phyloP scores from a whole-genome alignment of 2,113 vertebrate genomes.

The Eretmochelys imbricata region DNA sequence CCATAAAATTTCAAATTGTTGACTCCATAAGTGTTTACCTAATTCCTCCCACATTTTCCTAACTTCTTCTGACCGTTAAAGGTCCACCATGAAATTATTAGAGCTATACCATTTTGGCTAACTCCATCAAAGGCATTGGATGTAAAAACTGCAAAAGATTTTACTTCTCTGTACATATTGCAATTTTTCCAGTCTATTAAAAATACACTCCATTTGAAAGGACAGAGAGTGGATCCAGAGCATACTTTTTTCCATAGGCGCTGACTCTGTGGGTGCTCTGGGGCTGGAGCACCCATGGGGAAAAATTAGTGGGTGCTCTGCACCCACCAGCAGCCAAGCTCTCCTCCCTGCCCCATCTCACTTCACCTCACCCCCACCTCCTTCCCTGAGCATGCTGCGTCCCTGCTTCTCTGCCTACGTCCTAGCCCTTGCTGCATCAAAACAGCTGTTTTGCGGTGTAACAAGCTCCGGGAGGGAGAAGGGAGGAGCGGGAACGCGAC shows the following conservation, averaged over 20 bases:
- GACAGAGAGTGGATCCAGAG: background rate
- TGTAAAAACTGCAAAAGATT: conserved; percentile 38
- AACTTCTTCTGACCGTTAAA: background rate
- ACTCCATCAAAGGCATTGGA: conserved; percentile 16
- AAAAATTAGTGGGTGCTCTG: too few species aligned
- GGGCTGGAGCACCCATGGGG: too few species aligned
- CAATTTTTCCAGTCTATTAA: background rate
- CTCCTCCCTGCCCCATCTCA: too few species aligned
- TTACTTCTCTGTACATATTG: background rate
- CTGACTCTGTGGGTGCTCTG: too few species aligned
- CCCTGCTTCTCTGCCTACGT: too few species aligned
- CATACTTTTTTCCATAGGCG: background rate
- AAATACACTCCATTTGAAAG: background rate
- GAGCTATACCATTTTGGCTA: background rate
- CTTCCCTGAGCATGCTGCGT: too few species aligned
- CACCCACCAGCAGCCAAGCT: too few species aligned
- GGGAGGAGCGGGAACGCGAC: too few species aligned
- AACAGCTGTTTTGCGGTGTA: too few species aligned
- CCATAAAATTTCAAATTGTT: background rate
- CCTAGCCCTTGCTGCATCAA: too few species aligned
- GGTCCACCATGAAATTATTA: background rate
- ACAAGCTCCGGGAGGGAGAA: too few species aligned
- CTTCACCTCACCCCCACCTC: too few species aligned
- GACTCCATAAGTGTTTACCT: background rate
- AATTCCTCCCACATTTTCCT: background rate